Conservation (phyloP, 1,140 invertebrate genomes). For the Drosophila varians region DNA sequence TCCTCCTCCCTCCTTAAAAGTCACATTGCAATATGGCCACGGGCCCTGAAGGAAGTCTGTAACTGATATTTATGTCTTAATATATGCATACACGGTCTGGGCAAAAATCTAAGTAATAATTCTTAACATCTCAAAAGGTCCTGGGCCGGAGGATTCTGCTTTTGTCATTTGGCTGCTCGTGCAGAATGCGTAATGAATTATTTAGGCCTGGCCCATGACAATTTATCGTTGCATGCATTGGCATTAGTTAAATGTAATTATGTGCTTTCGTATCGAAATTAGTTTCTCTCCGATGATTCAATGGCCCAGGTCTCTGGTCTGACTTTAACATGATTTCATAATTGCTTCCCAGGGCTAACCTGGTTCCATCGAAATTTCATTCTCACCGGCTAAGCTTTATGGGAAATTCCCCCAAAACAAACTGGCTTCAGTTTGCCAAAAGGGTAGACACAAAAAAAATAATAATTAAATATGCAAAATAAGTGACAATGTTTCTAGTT, state of each 20-base stretch:
- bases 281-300: conserved; percentile 38
- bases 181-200: conserved; percentile 64
- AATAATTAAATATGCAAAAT: conserved; percentile 56
- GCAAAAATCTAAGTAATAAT: conserved; percentile 61
- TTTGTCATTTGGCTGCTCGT: conserved; percentile 44
- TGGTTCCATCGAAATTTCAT: neutral
- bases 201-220: conserved; percentile 48
- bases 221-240: conserved; percentile 53
- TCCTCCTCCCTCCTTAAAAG: neutral
- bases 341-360: conserved; percentile 4
- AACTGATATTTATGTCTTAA: conserved; percentile 75
- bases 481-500: conserved; percentile 59
- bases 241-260: conserved; percentile 53
- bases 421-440: too few species aligned
- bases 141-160: conserved; percentile 23
- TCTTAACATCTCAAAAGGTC: conserved; percentile 58
- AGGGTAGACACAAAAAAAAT: conserved; percentile 29
- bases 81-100: conserved; percentile 63
- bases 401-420: conserved; percentile 9
- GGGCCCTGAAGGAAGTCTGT: conserved; percentile 6
- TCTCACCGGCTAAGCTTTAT: neutral
- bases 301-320: conserved; percentile 3
- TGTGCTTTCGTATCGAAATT: conserved; percentile 31
- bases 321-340: conserved; percentile 19
- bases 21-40: conserved; percentile 40